Percentiles rank a stretch among this genome's conserved stretches.
These are phyloP conservation scores for Tyrophagus putrescentiae DNA, from an alignment of 1,140 invertebrate species.

Conservation along the genomic window DNA sequence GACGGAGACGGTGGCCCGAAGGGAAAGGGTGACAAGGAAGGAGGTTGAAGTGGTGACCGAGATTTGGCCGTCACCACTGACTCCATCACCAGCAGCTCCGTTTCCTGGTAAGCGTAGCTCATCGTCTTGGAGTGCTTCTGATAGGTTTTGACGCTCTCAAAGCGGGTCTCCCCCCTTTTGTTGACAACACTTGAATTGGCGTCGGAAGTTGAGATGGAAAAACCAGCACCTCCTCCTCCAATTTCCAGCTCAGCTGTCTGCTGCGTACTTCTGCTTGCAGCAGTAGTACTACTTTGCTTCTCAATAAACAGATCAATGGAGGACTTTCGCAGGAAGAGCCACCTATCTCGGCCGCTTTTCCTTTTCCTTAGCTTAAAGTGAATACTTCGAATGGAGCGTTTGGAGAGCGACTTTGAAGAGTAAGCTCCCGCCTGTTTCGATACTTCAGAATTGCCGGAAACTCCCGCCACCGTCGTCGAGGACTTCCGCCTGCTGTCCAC, in stretches of 20 bases:
- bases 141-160: background rate
- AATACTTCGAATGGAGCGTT: background rate
- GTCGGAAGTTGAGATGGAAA: no score
- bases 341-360: background rate
- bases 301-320: background rate
- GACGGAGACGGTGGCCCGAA: no score
- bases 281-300: background rate
- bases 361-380: background rate
- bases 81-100: slow-evolving; percentile 7
- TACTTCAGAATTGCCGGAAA: no score
- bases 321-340: background rate
- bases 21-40: no score
- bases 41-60: no score
- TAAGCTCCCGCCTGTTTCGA: background rate
- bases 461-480: no score
- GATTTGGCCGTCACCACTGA: no score
- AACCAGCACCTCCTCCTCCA: no score
- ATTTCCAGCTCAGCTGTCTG: no score
- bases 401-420: background rate
- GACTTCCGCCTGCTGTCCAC: no score
- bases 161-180: no score
- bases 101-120: background rate
- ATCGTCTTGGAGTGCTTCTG: background rate
- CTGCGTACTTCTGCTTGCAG: background rate
- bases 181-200: no score